A percentile compares a stretch with the other conserved stretches of the same genome.
Conservation (phyloP, 2,888 invertebrate species). For the Chrysina gloriosa region DNA sequence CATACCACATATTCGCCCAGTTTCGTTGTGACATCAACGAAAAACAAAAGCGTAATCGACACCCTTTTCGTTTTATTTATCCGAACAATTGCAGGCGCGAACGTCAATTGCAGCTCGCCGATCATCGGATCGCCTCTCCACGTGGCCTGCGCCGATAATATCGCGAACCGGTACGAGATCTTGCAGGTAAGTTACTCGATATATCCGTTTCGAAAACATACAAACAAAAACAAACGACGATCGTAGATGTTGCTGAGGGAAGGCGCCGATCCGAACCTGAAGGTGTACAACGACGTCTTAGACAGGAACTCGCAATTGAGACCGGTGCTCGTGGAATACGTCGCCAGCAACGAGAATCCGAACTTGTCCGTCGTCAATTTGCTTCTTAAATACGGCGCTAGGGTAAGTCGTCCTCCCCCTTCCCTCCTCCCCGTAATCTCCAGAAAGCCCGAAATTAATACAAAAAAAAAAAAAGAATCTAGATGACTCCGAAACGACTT, state of each 20-base stretch:
- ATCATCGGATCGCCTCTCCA: slow-evolving; percentile 86
- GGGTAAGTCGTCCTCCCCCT: slow-evolving; percentile 66
- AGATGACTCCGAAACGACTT: too few species aligned
- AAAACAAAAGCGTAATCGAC: background rate
- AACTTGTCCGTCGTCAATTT: slow-evolving; percentile 74
- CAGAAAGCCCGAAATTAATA: too few species aligned
- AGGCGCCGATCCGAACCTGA: slow-evolving; percentile 81
- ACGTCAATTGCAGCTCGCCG: slow-evolving; percentile 83
- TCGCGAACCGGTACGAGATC: slow-evolving; percentile 71
- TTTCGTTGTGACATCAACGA: too few species aligned
- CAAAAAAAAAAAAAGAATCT: too few species aligned
- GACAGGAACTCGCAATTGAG: slow-evolving; percentile 74
- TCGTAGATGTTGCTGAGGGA: slow-evolving; percentile 73
- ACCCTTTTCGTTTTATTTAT: too few species aligned
- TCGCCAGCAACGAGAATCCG: slow-evolving; percentile 80
- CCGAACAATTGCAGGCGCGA: slow-evolving; percentile 73
- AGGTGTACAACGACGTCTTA: slow-evolving; percentile 80
- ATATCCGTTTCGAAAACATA: background rate
- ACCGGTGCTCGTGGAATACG: slow-evolving; percentile 85
- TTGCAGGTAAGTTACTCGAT: slow-evolving; percentile 55
- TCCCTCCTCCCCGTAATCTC: too few species aligned
- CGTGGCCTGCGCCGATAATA: slow-evolving; percentile 84
- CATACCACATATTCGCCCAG: too few species aligned
- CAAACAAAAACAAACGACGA: background rate
- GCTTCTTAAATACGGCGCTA: slow-evolving; percentile 81